These are phyloP conservation scores for Cetoscarus ocellatus DNA, from an alignment of 2,797 vertebrate species.

Conservation along the genomic window DNA sequence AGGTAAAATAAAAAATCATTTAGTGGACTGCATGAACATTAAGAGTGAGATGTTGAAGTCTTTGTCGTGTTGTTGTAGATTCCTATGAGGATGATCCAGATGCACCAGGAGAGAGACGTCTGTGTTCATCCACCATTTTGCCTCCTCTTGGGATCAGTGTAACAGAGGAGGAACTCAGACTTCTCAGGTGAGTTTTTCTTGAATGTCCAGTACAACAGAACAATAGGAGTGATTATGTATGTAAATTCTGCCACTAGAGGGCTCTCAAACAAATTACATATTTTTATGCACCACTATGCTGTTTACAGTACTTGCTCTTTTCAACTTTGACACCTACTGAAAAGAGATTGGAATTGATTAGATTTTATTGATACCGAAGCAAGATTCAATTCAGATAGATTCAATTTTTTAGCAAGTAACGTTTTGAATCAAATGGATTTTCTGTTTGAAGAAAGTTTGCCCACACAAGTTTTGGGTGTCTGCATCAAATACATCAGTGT, in stretches of 20 bases:
- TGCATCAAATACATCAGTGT: too few relatives aligned
- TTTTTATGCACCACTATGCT: too few relatives aligned
- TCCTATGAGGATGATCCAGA: constrained; percentile 90
- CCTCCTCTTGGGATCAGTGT: constrained; percentile 92
- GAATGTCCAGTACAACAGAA: not conserved
- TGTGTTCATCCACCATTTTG: constrained; percentile 89
- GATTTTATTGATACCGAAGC: too few relatives aligned
- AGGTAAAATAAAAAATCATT: constrained; percentile 77
- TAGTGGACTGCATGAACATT: not conserved
- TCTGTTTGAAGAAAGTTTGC: too few relatives aligned
- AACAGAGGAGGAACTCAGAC: constrained; percentile 91
- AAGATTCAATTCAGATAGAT: too few relatives aligned
- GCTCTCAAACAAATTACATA: too few relatives aligned
- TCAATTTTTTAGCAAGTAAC: too few relatives aligned
- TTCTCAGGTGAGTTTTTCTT: constrained; percentile 87
- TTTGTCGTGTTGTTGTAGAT: constrained; percentile 78
- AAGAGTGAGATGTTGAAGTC: not conserved
- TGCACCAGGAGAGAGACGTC: constrained; percentile 84
- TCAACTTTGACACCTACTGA: too few relatives aligned
- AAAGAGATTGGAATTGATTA: too few relatives aligned
- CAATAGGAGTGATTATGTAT: not conserved
- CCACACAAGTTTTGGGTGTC: too few relatives aligned
- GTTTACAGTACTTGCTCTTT: too few relatives aligned
- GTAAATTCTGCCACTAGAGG: not conserved
- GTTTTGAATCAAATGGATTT: too few relatives aligned